phyloP scores from a whole-genome alignment of 2,888 invertebrate genomes.

The Rosalia funebris region DNA sequence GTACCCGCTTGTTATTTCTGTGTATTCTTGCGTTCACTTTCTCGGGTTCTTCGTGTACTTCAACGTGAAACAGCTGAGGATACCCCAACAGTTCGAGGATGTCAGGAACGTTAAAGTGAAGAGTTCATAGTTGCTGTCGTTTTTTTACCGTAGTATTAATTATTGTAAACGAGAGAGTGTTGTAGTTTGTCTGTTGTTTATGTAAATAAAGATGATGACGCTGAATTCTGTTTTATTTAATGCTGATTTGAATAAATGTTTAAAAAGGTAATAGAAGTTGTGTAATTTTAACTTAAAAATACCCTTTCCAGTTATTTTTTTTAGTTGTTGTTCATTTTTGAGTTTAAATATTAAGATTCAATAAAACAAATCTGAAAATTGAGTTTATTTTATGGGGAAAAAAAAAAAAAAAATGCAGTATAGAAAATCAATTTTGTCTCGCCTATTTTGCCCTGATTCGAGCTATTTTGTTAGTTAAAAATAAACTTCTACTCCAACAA shows the following conservation, averaged over 20 bases:
- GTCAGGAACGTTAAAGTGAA: slow-evolving; percentile 53
- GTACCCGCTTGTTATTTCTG: slow-evolving; percentile 81
- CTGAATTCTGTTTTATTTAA: no score
- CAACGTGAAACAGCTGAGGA: slow-evolving; percentile 73
- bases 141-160: neutral
- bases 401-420: neutral
- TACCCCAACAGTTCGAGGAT: slow-evolving; percentile 61
- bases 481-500: no score
- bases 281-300: no score
- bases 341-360: no score
- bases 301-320: no score
- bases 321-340: no score
- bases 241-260: no score
- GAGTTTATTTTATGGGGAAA: no score
- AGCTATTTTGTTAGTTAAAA: neutral
- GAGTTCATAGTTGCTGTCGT: slow-evolving; percentile 34
- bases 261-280: no score
- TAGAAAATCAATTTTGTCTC: neutral
- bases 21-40: slow-evolving; percentile 87
- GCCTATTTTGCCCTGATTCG: no score
- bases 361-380: no score
- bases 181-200: neutral
- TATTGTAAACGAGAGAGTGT: neutral
- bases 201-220: neutral
- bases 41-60: slow-evolving; percentile 79